phyloP scores from a whole-genome alignment of 35 echinoderm and acorn worm species.

The Chiridota heheva region DNA sequence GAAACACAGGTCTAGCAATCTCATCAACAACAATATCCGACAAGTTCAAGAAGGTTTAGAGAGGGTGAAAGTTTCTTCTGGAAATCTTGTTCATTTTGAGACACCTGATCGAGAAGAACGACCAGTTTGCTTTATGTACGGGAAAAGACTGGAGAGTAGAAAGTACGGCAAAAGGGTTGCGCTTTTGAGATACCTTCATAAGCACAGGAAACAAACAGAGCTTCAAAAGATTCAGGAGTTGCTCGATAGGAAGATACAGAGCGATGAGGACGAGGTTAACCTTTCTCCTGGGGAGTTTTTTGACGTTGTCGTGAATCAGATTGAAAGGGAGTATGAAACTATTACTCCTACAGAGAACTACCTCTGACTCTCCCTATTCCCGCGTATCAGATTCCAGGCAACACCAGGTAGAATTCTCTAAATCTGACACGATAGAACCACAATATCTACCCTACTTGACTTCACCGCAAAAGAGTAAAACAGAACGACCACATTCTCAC shows the following conservation, averaged over 20 bases:
- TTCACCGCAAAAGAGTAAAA: too few species aligned
- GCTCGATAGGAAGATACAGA: neutral
- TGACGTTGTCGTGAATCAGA: conserved; percentile 42
- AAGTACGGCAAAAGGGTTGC: conserved; percentile 69
- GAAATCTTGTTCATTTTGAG: conserved; percentile 24
- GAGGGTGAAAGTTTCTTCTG: conserved; percentile 47
- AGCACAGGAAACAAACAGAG: conserved; percentile 26
- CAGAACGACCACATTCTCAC: too few species aligned
- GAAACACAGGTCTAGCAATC: conserved; percentile 58
- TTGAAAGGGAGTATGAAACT: conserved; percentile 43
- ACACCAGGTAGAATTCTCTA: too few species aligned
- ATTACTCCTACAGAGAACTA: too few species aligned
- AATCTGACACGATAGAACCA: too few species aligned
- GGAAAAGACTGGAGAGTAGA: conserved; percentile 67
- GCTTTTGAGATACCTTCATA: conserved; percentile 63
- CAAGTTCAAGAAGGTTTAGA: conserved; percentile 49
- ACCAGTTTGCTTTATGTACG: conserved; percentile 77
- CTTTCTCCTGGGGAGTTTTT: conserved; percentile 63
- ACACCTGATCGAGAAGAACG: conserved; percentile 22
- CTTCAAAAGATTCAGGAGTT: neutral
- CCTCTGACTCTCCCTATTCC: too few species aligned
- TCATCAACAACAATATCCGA: conserved; percentile 68
- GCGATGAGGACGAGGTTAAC: neutral
- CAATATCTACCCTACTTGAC: too few species aligned
- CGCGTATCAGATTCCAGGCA: too few species aligned